Conservation (phyloP, 2,113 vertebrate genomes). For the Probosciger aterrimus region DNA sequence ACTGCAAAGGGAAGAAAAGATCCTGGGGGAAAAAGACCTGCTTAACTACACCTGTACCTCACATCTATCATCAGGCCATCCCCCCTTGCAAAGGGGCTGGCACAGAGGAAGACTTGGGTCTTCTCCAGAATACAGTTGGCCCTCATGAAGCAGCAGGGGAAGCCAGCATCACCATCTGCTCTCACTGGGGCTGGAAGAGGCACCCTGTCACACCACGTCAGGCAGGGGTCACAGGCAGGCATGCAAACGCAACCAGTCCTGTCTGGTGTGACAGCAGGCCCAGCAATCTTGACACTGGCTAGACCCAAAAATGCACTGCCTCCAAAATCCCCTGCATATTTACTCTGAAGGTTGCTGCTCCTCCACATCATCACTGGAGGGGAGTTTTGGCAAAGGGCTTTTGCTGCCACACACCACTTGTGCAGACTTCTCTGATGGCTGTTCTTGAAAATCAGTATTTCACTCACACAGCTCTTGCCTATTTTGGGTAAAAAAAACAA, state of each 20-base stretch:
- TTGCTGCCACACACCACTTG: rapidly evolving
- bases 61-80: background rate
- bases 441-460: background rate
- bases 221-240: background rate
- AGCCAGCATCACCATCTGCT: background rate
- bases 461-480: background rate
- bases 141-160: background rate
- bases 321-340: background rate
- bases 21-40: background rate
- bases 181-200: background rate
- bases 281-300: background rate
- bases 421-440: background rate
- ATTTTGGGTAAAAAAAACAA: background rate
- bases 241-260: background rate
- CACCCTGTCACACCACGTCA: rapidly evolving
- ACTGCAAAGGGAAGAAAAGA: background rate
- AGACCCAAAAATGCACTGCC: background rate
- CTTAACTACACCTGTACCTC: background rate
- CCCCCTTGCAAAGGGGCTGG: background rate
- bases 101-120: background rate
- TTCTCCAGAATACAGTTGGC: background rate
- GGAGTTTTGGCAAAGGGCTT: background rate
- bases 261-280: background rate
- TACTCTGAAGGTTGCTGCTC: background rate
- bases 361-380: background rate